Conservation (phyloP, 2,797 vertebrate genomes). For the Alosa sapidissima region DNA sequence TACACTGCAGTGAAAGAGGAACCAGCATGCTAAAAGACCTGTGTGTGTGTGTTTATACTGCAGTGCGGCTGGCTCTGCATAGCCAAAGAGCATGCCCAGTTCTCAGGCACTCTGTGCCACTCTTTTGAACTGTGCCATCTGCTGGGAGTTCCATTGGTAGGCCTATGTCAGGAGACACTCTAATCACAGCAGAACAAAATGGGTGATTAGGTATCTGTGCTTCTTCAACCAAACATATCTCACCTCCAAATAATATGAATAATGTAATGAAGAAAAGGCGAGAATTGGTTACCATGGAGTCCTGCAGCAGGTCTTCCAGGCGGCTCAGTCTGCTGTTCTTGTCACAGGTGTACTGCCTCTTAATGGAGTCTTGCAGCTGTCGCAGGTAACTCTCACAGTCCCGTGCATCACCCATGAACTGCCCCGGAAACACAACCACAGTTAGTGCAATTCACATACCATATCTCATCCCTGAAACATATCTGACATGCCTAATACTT, state of each 20-base stretch:
- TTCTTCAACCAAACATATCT: background rate
- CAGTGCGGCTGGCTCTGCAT: slow-evolving; percentile 29
- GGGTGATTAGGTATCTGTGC: background rate
- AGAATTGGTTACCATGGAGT: slow-evolving; percentile 88
- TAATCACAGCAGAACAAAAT: background rate
- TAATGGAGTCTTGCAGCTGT: slow-evolving; percentile 94
- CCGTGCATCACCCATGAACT: slow-evolving; percentile 91
- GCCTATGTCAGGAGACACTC: background rate
- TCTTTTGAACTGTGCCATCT: slow-evolving; percentile 46
- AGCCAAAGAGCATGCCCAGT: slow-evolving; percentile 33
- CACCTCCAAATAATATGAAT: background rate
- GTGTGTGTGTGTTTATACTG: slow-evolving; percentile 6
- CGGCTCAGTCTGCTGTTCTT: slow-evolving; percentile 87
- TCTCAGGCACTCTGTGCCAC: slow-evolving; percentile 28
- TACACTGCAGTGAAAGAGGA: background rate
- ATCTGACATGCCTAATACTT: background rate
- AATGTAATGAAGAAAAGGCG: background rate
- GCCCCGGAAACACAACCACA: slow-evolving; percentile 18
- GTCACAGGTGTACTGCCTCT: slow-evolving; percentile 94
- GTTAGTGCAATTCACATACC: background rate
- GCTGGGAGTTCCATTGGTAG: slow-evolving; percentile 27
- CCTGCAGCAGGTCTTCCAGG: slow-evolving; percentile 95
- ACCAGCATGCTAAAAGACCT: background rate
- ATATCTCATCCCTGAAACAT: background rate
- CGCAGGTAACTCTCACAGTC: slow-evolving; percentile 89